Conservation (phyloP, 2,888 invertebrate genomes). For the Cyrtodaria siliqua region DNA sequence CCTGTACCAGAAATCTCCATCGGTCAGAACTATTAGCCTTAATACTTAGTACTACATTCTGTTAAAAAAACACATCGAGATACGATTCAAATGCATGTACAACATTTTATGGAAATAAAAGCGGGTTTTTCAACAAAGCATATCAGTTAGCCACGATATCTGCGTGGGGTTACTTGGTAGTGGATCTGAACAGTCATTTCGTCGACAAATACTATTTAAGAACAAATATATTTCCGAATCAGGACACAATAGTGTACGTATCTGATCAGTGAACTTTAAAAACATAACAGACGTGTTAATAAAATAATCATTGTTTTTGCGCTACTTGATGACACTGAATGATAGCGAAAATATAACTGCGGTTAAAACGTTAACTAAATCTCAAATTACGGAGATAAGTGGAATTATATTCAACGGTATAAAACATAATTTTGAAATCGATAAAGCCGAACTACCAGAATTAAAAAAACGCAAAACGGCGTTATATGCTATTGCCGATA, state of each 20-base stretch:
- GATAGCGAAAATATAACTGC: constrained; percentile 7
- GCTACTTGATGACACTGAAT: constrained; percentile 3
- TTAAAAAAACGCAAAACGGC: no score
- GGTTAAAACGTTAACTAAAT: background rate
- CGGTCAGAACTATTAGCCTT: background rate
- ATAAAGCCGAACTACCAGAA: background rate
- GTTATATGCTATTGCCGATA: no score
- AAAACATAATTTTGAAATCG: background rate
- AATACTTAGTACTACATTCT: background rate
- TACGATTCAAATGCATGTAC: constrained; percentile 2
- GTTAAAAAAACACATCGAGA: no score
- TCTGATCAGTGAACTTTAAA: background rate
- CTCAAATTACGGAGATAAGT: constrained; percentile 7
- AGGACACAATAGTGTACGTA: constrained; percentile 19
- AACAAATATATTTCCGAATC: constrained; percentile 27
- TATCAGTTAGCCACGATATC: background rate
- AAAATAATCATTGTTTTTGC: constrained; percentile 19
- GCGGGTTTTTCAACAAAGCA: constrained; percentile 10
- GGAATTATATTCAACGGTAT: constrained; percentile 10
- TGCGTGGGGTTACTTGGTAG: background rate
- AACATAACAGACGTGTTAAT: constrained; percentile 13
- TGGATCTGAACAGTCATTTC: constrained; percentile 10
- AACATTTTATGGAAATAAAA: constrained; percentile 5
- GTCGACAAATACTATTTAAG: constrained; percentile 20
- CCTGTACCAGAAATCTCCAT: background rate